phyloP scores from a whole-genome alignment of 2,797 vertebrate species.

The Poecilia wingei region DNA sequence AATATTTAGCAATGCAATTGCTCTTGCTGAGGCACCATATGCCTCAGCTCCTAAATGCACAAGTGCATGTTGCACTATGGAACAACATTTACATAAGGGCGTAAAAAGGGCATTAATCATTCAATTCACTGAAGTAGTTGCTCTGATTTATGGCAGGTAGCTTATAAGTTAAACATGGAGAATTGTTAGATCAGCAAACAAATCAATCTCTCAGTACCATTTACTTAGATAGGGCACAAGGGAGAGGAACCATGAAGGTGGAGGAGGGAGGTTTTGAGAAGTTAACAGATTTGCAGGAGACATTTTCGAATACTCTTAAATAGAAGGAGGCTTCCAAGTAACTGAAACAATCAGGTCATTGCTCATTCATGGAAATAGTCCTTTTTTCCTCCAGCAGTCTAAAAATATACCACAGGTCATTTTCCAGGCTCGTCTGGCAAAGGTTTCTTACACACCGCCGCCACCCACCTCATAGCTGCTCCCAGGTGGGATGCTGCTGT shows the following conservation, averaged over 20 bases:
- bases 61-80: slow-evolving; percentile 12
- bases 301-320: slow-evolving; percentile 59
- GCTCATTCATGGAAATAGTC: slow-evolving; percentile 76
- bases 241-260: slow-evolving; percentile 22
- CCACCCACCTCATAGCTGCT: slow-evolving; percentile 28
- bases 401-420: slow-evolving; percentile 82
- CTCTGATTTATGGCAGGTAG: slow-evolving; percentile 67
- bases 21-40: neutral
- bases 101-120: slow-evolving; percentile 64
- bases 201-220: slow-evolving; percentile 61
- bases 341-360: slow-evolving; percentile 65
- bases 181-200: slow-evolving; percentile 65
- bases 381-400: slow-evolving; percentile 69
- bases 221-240: slow-evolving; percentile 55
- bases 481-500: slow-evolving; percentile 40
- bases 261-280: slow-evolving; percentile 49
- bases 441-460: slow-evolving; percentile 54
- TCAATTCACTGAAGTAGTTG: slow-evolving; percentile 47
- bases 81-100: slow-evolving; percentile 49
- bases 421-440: slow-evolving; percentile 78
- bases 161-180: slow-evolving; percentile 62
- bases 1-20: neutral
- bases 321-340: slow-evolving; percentile 22
- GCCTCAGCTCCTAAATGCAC: neutral
- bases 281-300: slow-evolving; percentile 61